Conservation (phyloP, 2,888 invertebrate species). For the Standfussiana lucernea region DNA sequence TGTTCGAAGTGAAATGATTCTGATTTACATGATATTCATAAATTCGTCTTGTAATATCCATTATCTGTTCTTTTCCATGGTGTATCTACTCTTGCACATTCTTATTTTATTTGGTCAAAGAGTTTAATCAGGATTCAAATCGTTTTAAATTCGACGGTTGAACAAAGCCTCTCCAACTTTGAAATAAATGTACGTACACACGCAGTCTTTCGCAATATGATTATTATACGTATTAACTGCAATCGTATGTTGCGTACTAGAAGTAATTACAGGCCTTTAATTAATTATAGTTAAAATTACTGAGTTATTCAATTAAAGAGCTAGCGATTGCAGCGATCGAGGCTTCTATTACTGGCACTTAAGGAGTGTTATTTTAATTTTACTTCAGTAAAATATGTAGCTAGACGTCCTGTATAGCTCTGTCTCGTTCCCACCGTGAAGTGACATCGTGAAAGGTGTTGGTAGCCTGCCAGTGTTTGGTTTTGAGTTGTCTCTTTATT, state of each 20-base stretch:
- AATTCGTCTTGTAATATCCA: neutral
- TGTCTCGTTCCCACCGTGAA: too few species aligned
- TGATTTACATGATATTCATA: neutral
- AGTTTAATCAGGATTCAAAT: neutral
- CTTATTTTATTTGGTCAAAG: neutral
- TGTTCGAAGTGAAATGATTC: neutral
- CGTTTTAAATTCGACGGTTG: neutral
- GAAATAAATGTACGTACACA: constrained; percentile 2
- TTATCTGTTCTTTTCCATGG: neutral
- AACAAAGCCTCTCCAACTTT: neutral
- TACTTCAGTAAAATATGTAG: neutral
- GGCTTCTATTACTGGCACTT: neutral
- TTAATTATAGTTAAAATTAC: constrained; percentile 30
- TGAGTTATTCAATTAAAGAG: neutral
- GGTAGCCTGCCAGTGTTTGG: too few species aligned
- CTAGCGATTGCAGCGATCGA: neutral
- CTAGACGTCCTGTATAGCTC: too few species aligned
- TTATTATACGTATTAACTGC: constrained; percentile 34
- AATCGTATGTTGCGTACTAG: constrained; percentile 38
- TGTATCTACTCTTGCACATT: neutral
- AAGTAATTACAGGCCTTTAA: constrained; percentile 14
- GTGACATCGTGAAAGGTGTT: too few species aligned
- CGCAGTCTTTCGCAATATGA: constrained; percentile 37
- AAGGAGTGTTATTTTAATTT: neutral
- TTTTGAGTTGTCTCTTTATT: too few species aligned